Conservation (phyloP, 1,140 invertebrate genomes). For the Bombus breviceps region DNA sequence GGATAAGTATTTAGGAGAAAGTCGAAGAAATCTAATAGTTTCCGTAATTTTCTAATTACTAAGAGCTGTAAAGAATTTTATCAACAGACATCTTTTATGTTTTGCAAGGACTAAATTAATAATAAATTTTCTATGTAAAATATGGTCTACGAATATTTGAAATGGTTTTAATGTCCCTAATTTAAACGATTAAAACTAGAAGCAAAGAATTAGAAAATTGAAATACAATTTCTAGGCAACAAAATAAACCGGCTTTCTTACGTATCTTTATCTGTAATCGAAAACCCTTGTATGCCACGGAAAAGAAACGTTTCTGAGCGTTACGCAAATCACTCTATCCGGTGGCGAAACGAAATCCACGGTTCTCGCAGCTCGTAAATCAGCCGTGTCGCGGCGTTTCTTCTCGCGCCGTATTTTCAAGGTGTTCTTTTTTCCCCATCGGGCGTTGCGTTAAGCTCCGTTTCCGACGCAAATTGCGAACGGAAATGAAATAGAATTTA, state of each 20-base stretch:
- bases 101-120: too few relatives aligned
- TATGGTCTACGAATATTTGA: too few relatives aligned
- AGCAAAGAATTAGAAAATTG: not conserved
- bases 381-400: slow-evolving; percentile 17
- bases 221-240: not conserved
- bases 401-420: not conserved
- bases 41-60: too few relatives aligned
- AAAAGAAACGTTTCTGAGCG: not conserved
- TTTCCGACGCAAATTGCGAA: slow-evolving; percentile 23
- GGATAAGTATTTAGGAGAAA: too few relatives aligned
- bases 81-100: too few relatives aligned
- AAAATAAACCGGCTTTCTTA: not conserved
- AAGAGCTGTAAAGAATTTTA: too few relatives aligned
- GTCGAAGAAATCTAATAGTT: too few relatives aligned
- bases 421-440: not conserved
- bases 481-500: slow-evolving; percentile 55
- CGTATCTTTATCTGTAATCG: not conserved
- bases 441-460: not conserved
- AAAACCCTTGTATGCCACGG: not conserved
- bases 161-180: too few relatives aligned
- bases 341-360: not conserved
- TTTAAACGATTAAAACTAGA: not conserved
- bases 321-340: not conserved
- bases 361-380: slow-evolving; percentile 10
- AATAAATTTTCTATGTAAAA: too few relatives aligned